phyloP scores from a whole-genome alignment of 2,797 vertebrate genomes.

The Bucorvus abyssinicus region DNA sequence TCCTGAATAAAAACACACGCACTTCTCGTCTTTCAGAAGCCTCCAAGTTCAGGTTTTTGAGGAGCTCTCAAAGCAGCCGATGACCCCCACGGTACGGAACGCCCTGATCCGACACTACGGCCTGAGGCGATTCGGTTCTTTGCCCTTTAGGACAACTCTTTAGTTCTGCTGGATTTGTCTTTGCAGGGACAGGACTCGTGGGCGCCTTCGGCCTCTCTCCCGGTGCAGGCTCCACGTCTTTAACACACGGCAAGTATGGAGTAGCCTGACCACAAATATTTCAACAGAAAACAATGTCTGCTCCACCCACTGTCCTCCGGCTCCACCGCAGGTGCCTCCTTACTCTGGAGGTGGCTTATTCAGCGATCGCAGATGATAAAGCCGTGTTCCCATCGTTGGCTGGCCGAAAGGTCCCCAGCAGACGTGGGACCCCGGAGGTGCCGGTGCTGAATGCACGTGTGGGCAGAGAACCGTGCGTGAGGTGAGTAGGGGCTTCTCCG shows the following conservation, averaged over 20 bases:
- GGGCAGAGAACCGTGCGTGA: not conserved
- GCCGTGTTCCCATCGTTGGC: not conserved
- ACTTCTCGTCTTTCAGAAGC: not conserved
- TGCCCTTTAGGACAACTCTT: not conserved
- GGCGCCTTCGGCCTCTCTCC: not conserved
- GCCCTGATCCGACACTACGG: accelerated
- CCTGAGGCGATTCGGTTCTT: not conserved
- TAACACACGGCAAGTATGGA: not conserved
- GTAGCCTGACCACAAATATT: not conserved
- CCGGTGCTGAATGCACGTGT: accelerated
- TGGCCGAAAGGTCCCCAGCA: not conserved
- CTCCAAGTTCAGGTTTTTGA: not conserved
- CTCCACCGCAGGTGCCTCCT: accelerated
- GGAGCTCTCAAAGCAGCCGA: not conserved
- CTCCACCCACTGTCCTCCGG: not conserved
- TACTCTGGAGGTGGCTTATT: not conserved
- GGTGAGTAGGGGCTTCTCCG: not conserved
- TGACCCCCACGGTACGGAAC: accelerated
- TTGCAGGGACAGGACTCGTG: not conserved
- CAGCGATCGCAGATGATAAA: not conserved
- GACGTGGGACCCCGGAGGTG: accelerated
- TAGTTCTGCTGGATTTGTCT: not conserved
- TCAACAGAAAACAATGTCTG: not conserved
- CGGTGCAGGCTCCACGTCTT: not conserved
- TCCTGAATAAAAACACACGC: not conserved